Conservation (phyloP, 1,140 invertebrate species). For the Rhagoletis zephyria region DNA sequence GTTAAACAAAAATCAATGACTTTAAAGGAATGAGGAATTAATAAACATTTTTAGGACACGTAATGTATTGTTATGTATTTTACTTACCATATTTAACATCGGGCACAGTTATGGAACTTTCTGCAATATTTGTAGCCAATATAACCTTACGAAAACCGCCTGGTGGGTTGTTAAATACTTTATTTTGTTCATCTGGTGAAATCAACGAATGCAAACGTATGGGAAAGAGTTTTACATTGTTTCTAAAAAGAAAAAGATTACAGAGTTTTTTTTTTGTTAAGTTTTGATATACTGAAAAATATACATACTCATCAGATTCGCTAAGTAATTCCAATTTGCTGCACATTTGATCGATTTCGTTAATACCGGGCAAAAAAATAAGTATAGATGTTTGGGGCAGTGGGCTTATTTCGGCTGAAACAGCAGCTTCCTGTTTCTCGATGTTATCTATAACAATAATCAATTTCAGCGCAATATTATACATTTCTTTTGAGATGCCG, state of each 20-base stretch:
- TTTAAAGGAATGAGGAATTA: slow-evolving; percentile 69
- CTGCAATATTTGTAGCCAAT: slow-evolving; percentile 95
- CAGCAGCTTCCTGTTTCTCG: slow-evolving; percentile 75
- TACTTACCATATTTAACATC: slow-evolving; percentile 88
- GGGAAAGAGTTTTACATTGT: slow-evolving; percentile 59
- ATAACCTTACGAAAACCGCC: slow-evolving; percentile 86
- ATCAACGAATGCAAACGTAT: slow-evolving; percentile 70
- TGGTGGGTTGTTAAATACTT: slow-evolving; percentile 73
- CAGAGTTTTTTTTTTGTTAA: background rate
- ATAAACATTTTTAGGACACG: too few relatives aligned
- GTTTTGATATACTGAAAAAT: background rate
- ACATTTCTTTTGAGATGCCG: slow-evolving; percentile 74
- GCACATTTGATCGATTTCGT: slow-evolving; percentile 81
- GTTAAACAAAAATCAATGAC: slow-evolving; percentile 97
- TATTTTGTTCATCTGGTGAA: slow-evolving; percentile 62
- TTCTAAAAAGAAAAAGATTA: slow-evolving; percentile 29
- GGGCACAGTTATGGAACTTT: slow-evolving; percentile 95
- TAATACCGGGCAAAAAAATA: slow-evolving; percentile 89
- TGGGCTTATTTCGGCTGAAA: background rate
- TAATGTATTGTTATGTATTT: background rate
- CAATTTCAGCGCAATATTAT: slow-evolving; percentile 78
- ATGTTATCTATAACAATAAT: slow-evolving; percentile 82
- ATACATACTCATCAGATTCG: slow-evolving; percentile 61
- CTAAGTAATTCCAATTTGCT: slow-evolving; percentile 66
- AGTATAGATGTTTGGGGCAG: slow-evolving; percentile 77